Percentiles rank a stretch among this genome's conserved stretches.
phyloP scores from a whole-genome alignment of 1,140 invertebrate species.

The Drosophila pseudoobscura region DNA sequence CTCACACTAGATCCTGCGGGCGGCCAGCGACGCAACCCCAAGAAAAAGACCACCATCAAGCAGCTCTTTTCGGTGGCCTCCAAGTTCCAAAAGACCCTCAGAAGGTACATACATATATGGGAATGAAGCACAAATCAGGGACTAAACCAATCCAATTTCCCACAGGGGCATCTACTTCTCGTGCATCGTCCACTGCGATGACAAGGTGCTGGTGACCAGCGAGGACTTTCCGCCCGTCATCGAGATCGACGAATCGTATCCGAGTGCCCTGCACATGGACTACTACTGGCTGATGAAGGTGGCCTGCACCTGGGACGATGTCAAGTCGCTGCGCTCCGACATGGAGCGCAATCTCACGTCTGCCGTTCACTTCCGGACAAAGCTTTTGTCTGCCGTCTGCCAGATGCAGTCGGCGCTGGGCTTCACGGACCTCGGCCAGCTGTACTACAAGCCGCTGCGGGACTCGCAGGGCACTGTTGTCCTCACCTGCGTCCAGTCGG shows the following conservation, averaged over 20 bases:
- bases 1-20: slow-evolving; percentile 85
- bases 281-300: slow-evolving; percentile 99
- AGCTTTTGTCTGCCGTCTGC: slow-evolving; percentile 94
- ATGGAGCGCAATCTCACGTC: slow-evolving; percentile 97
- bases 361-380: slow-evolving; percentile 95
- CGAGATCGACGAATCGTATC: slow-evolving; percentile 97
- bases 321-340: slow-evolving; percentile 93
- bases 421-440: slow-evolving; percentile 94
- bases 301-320: slow-evolving; percentile 97
- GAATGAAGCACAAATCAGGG: no score
- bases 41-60: slow-evolving; percentile 95
- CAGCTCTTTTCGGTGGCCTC: slow-evolving; percentile 96
- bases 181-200: slow-evolving; percentile 96
- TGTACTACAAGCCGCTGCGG: slow-evolving; percentile 94
- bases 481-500: slow-evolving; percentile 92
- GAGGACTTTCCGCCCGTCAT: slow-evolving; percentile 98
- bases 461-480: slow-evolving; percentile 96
- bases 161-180: slow-evolving; percentile 94
- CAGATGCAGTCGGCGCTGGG: slow-evolving; percentile 95
- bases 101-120: slow-evolving; percentile 84
- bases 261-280: slow-evolving; percentile 94
- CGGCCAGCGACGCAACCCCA: slow-evolving; percentile 87
- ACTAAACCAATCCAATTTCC: background rate
- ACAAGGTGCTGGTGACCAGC: slow-evolving; percentile 96
- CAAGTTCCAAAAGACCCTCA: slow-evolving; percentile 96